Base-by-base conservation (phyloP, 2,797 vertebrate species). In the Pseudotriccus pelzelni region DNA sequence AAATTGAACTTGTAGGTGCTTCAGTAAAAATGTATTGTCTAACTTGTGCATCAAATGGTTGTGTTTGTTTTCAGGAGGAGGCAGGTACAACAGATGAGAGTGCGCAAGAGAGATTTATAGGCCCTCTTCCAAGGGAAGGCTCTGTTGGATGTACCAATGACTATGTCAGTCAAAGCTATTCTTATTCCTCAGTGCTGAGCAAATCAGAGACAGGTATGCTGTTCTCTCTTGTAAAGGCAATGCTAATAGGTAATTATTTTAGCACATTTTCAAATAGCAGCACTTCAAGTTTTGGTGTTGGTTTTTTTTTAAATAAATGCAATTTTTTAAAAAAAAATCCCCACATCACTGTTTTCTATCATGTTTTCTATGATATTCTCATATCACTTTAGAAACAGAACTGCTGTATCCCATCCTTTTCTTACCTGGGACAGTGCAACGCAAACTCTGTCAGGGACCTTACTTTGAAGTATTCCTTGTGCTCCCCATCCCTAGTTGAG, bases 131-230 rank as follows among this genome's bases (percentile, higher is more conserved):
- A 15, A 98, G 98, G 97, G 99, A 99, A 73, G 96, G 98, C 87
- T 98, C 98, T 43, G 97, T 98, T 72, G 98, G 99, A 74, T 99
- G 98, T 95, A 98, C 98, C 92, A 99, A 96, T 68, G 99, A 99
- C 96, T 99, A 99, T 93, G 99, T 99, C 98, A 99, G 98, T 98
- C 99, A 99, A 24, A 99, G 98, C 82, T 99, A 99, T 95, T 99
- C 99, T 43, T 99, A 99, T 74, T 99, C 99, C 28, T 99, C 99
- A 84, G 99, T 99, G 90, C 98, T 99, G 96, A 99, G 97, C 98
- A 99, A 99, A 95, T 99, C 99, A 32, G 99, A 99, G 91, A 99
- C 99, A 47, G 99, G 99, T 99, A 98, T 18, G 9, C 7, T 70
- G 34, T 82, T 80, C 32, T 91, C 5, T 75, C 19, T 70, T 86